phyloP scores from a whole-genome alignment of 2,888 invertebrate genomes.

The Xestobium rufovillosum region DNA sequence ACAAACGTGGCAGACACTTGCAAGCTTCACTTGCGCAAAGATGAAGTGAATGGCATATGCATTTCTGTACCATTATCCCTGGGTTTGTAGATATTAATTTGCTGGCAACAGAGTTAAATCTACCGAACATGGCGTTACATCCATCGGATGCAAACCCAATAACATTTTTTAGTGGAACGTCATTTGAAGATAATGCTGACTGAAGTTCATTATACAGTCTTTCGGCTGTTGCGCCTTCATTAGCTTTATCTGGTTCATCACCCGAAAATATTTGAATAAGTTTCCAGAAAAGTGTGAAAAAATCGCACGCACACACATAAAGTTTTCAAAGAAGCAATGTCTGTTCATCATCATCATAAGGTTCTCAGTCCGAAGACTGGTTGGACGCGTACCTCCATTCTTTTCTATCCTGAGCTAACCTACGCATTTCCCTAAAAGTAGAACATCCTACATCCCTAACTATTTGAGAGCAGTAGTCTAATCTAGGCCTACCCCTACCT shows the following conservation, averaged over 20 bases:
- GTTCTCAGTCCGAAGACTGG: no score
- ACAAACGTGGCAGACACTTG: slow-evolving; percentile 28
- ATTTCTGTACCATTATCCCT: not conserved
- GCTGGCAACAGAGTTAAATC: not conserved
- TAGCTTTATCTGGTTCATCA: not conserved
- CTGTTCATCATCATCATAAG: no score
- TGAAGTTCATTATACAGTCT: no score
- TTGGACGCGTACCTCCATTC: no score
- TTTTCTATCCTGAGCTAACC: no score
- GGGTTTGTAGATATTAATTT: not conserved
- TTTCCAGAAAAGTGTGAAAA: slow-evolving; percentile 3
- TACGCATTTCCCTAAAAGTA: no score
- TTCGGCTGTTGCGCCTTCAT: not conserved
- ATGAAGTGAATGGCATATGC: slow-evolving; percentile 30
- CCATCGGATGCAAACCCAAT: slow-evolving; percentile 1
- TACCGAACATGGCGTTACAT: not conserved
- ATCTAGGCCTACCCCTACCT: no score
- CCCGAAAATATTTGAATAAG: slow-evolving; percentile 1
- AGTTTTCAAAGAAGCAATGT: slow-evolving; percentile 1
- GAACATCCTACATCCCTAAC: no score
- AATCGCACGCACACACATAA: slow-evolving; percentile 5
- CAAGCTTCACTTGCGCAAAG: slow-evolving; percentile 33
- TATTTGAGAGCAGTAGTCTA: no score
- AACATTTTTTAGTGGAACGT: not conserved
- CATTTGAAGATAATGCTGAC: not conserved